Conservation (phyloP, 2,113 vertebrate species). For the Acrocephalus kingi region DNA sequence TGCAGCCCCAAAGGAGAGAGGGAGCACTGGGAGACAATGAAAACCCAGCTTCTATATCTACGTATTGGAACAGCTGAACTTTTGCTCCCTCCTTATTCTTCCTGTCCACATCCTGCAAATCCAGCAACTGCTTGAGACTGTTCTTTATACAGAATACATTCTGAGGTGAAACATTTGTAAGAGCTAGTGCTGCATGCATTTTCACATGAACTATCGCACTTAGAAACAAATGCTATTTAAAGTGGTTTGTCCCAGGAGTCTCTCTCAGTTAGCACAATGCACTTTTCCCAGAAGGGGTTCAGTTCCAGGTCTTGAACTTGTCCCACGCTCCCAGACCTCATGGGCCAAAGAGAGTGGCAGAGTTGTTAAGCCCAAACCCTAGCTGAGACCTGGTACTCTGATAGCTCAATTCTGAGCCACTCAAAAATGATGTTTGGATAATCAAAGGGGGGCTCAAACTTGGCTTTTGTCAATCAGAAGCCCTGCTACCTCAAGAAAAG, state of each 20-base stretch:
- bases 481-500: background rate
- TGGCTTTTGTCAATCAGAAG: background rate
- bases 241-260: slow-evolving; percentile 62
- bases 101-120: slow-evolving; percentile 22
- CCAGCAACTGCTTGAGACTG: background rate
- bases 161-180: slow-evolving; percentile 30
- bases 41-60: background rate
- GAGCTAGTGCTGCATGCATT: background rate
- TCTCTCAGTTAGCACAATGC: slow-evolving; percentile 37
- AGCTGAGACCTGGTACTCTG: background rate
- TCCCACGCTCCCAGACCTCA: slow-evolving; percentile 57
- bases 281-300: slow-evolving; percentile 63
- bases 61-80: background rate
- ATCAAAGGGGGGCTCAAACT: background rate
- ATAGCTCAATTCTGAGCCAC: background rate
- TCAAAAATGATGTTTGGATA: background rate
- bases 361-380: background rate
- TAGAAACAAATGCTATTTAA: slow-evolving; percentile 64
- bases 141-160: background rate
- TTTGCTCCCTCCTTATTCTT: slow-evolving; percentile 18
- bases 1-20: background rate
- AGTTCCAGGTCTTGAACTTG: slow-evolving; percentile 53
- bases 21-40: background rate
- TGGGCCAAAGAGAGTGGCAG: slow-evolving; percentile 20
- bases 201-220: slow-evolving; percentile 67